Conservation (phyloP, 2,797 vertebrate genomes). For the Aselliscus stoliczkanus region DNA sequence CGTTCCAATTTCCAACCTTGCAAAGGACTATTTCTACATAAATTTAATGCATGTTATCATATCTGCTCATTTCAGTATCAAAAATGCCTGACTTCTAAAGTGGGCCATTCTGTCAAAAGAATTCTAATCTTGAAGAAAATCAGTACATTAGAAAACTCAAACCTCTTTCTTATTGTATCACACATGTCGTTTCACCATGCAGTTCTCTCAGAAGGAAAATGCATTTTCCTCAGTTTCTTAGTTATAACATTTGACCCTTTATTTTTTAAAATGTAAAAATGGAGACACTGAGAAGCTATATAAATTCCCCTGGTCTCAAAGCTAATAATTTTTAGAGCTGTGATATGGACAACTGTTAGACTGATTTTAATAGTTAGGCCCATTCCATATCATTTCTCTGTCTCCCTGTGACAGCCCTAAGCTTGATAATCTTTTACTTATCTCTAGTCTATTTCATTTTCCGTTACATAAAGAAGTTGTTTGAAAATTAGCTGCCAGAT, state of each 20-base stretch:
- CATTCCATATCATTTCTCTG: slow-evolving; percentile 6
- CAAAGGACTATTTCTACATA: neutral
- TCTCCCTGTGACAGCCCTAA: slow-evolving; percentile 42
- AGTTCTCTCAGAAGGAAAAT: neutral
- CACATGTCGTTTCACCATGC: neutral
- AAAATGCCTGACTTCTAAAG: neutral
- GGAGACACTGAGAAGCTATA: neutral
- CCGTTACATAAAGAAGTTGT: neutral
- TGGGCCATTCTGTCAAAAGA: neutral
- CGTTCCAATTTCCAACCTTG: neutral
- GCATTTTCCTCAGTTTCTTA: neutral
- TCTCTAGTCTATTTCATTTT: slow-evolving; percentile 43
- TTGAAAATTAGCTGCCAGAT: slow-evolving; percentile 33
- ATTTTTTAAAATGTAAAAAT: neutral
- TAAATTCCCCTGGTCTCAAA: slow-evolving; percentile 28
- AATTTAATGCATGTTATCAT: neutral
- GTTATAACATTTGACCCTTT: neutral
- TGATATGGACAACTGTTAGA: neutral
- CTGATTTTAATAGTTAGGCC: neutral
- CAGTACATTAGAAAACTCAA: neutral
- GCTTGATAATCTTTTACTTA: slow-evolving; percentile 49
- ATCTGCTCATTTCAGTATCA: neutral
- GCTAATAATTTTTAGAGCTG: slow-evolving; percentile 49
- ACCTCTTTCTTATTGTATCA: neutral
- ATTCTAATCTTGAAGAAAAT: neutral